Conservation (phyloP, 2,113 vertebrate genomes). For the Capreolus pygargus region DNA sequence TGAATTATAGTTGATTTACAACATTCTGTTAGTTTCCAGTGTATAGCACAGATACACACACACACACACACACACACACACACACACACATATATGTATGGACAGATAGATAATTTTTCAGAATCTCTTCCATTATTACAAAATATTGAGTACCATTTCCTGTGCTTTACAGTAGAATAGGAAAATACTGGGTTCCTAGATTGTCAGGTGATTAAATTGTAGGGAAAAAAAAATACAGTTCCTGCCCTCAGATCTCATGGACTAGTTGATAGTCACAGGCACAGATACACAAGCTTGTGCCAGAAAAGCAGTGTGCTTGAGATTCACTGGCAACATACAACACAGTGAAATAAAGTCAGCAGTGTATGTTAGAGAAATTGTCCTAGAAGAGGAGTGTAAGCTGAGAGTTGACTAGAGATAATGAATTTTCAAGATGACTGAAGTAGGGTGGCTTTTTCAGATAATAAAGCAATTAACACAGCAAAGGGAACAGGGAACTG, state of each 20-base stretch:
- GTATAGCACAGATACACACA: background rate
- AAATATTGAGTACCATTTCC: background rate
- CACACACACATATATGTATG: background rate
- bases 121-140: background rate
- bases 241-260: background rate
- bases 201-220: background rate
- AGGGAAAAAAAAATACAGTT: background rate
- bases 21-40: background rate
- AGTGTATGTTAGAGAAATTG: background rate
- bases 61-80: rapidly evolving
- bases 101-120: background rate
- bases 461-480: rapidly evolving
- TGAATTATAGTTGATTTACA: background rate
- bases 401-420: background rate
- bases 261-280: background rate
- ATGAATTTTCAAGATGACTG: background rate
- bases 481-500: background rate
- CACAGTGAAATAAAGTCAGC: background rate
- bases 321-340: background rate
- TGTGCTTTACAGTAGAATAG: background rate
- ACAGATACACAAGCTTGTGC: background rate
- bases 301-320: background rate
- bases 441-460: background rate
- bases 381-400: background rate
- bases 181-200: background rate